Percentiles rank a stretch among this genome's conserved stretches.
Evolutionary conservation across 2,113 vertebrate species (phyloP).

Genomic region (Lasiurus cinereus): DNA sequence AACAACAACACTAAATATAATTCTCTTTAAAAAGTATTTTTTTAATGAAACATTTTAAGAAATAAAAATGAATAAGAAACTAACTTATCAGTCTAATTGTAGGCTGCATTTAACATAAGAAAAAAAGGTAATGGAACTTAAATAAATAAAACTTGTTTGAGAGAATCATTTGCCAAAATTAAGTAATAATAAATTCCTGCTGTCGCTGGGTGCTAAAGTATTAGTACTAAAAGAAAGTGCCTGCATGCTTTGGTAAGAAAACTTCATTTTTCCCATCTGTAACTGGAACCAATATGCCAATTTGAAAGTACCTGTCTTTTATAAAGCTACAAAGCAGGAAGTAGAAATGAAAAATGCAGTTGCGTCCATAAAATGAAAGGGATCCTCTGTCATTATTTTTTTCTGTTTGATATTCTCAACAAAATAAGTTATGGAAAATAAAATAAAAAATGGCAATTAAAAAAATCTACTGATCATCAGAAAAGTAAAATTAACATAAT

Average conservation of each 20-base stretch:
- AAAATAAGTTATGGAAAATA: conserved; percentile 60
- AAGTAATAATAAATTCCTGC: conserved; percentile 79
- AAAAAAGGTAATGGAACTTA: conserved; percentile 63
- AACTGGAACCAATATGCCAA: conserved; percentile 80
- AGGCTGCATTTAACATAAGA: conserved; percentile 59
- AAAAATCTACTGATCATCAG: background rate
- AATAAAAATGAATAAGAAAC: conserved; percentile 75
- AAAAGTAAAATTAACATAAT: conserved; percentile 52
- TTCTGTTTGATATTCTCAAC: background rate
- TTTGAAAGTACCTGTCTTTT: conserved; percentile 80
- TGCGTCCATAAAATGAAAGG: conserved; percentile 51
- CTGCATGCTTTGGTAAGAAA: conserved; percentile 77
- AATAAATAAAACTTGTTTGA: conserved; percentile 77
- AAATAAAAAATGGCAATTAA: conserved; percentile 32
- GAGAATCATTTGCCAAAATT: conserved; percentile 70
- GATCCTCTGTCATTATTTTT: conserved; percentile 62
- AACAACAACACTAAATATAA: conserved; percentile 60
- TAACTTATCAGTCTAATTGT: conserved; percentile 68
- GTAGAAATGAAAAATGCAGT: conserved; percentile 72
- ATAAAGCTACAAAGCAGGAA: conserved; percentile 79
- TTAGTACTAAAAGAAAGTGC: conserved; percentile 71
- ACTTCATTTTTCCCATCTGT: conserved; percentile 72
- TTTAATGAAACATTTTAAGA: conserved; percentile 79
- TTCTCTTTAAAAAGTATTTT: conserved; percentile 71
- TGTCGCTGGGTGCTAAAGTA: conserved; percentile 52